Evolutionary conservation across 2,888 invertebrate species (phyloP), one percentile per base, ranked within the genome.

Genomic region (Colletes collaris): DNA sequence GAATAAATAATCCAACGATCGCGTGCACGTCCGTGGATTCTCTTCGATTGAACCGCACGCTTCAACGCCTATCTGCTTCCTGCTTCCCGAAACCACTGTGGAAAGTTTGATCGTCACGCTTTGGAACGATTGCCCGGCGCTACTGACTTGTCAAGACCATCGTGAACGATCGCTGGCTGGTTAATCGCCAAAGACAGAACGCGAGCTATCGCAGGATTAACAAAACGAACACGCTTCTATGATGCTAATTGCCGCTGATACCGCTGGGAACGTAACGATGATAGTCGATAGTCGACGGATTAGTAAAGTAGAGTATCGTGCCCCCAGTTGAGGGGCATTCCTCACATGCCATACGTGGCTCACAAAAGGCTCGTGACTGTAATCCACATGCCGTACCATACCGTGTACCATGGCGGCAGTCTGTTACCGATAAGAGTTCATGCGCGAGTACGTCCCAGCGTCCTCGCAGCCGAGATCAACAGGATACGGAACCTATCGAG

Each of bases 351-450:
- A 74, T 93, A 93, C 89, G 86, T 92, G 89, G 93, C 93, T 60
- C 93, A 93, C 92, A 93, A 93, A 92, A 91, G 91, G 90, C 91
- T 93, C 86, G 92, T 92, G 86, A 89, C 90, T 65, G 83, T 92
- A 77, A 84, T 91, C 85, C 92, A 92, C 84, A 86, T 92, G 83
- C 93, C 93, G 78, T 75, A 90, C 84, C 92, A 89, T 85, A 88
- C 87, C 82, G 86, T 90, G 86, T 92, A 93, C 89, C 89, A 92
- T 82, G 78, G 91, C 65, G 88, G 91, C 76, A 81, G 88, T 79
- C 88, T 91, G 83, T 52, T 91, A 87, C 92, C 93, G 75, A 90
- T 93, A 86, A 90, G 90, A 90, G 88, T 93, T 83, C 89, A 91
- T 78, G 85, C 93, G 65, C 91, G 92, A 75, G 90, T 93, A 73